Evolutionary conservation across 2,888 invertebrate genomes (phyloP), one percentile per base, ranked within the genome.

Genomic region (Bombylius discolor): DNA sequence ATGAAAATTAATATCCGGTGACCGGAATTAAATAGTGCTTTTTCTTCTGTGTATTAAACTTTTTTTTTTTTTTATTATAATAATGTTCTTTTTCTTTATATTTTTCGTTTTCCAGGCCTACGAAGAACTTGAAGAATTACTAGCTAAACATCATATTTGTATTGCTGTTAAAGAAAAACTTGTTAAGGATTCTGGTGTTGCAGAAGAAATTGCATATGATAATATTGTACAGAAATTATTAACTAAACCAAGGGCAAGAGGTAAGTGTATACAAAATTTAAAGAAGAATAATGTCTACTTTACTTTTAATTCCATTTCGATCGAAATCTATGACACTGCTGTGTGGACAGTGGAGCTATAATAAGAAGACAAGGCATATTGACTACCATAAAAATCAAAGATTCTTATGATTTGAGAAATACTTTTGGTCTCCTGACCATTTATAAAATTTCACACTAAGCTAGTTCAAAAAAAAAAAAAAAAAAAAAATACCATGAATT

Each of bases 171-270:
- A 95, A 67, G 95, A 95, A 71, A 93, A 91, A 70, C 78, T 97
- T 56, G 89, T 92, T 56, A 96, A 96, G 71, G 96, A 96, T 74
- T 95, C 95, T 0, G 96, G 95, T 14, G 94, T 95, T 4, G 95
- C 94, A 1, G 84, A 85, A 62, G 90, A 92, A 68, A 81, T 80
- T 11, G 87, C 87, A 48, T 94, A 93, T 70, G 93, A 95, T 71
- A 84, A 81, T 65, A 93, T 94, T 64, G 93, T 95, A 0, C 82
- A 82, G 63, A 88, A 87, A 65, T 78, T 96, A 55, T 78, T 90
- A 60, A 87, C 89, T 33, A 92, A 92, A 68, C 87, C 89, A 0
- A 81, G 90, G 62, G 94, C 95, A 0, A 81, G 88, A 82, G 95
- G 96, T 94, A 73, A 79, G 80, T 69, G 5, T 23, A 23, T 1